Evolutionary conservation across 2,113 vertebrate genomes (phyloP).

Genomic region (Pluvianellus socialis): DNA sequence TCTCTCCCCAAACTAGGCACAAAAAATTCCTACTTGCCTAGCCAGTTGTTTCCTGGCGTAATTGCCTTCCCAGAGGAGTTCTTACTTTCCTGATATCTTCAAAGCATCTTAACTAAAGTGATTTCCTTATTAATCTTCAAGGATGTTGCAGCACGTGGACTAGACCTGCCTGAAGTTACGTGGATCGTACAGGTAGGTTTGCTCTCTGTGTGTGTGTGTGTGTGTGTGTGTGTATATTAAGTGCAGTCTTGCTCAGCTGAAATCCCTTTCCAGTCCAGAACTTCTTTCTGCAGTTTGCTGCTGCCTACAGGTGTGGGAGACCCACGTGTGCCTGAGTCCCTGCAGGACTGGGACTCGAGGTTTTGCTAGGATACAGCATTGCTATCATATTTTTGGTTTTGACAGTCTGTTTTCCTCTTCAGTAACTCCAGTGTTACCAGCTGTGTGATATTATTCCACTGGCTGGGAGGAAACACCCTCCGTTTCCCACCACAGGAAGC

Average conservation of each 20-base stretch:
- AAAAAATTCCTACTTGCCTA: not conserved
- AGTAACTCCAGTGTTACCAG: not conserved
- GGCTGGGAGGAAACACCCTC: not conserved
- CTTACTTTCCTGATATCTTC: not conserved
- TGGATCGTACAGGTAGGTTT: conserved; percentile 93
- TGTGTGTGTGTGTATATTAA: not conserved
- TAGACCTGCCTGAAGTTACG: conserved; percentile 91
- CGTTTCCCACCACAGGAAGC: not conserved
- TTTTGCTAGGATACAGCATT: not conserved
- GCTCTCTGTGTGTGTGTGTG: not conserved
- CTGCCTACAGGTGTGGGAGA: not conserved
- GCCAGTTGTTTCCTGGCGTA: not conserved
- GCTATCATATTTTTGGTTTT: not conserved
- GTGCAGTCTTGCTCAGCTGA: not conserved
- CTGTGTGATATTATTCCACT: not conserved
- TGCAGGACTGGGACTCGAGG: not conserved
- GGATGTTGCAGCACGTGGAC: conserved; percentile 94
- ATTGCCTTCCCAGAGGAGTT: not conserved
- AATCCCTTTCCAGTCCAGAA: not conserved
- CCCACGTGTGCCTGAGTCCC: not conserved
- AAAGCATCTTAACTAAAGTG: not conserved
- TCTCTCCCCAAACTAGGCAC: not conserved
- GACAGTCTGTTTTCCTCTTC: not conserved
- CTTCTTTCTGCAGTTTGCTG: not conserved
- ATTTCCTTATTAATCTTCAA: conserved; percentile 61